Base-by-base conservation (phyloP, 2,113 vertebrate species). In the Dermatemys mawii region DNA sequence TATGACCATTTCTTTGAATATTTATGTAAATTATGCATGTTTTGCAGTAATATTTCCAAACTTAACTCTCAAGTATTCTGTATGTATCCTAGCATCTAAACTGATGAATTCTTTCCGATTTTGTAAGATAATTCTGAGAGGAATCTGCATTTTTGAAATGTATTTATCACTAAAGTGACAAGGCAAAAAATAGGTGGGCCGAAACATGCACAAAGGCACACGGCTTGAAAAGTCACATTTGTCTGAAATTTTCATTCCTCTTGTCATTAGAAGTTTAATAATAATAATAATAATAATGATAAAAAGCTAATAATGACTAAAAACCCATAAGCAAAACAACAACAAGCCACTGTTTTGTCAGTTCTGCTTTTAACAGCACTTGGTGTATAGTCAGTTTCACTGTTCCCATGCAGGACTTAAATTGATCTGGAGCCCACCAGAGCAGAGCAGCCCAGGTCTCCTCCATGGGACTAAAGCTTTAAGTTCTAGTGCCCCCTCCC, bases 151-250 rank as follows among this genome's bases (percentile, higher is more conserved):
- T 76, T 76, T 41, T 87, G 63, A 70, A 70, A 70, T 22, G 11
- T 48, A 2, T 11, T 88, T 91, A 3, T 1, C 12, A 19, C 16
- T 0, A 0, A 88, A n/a, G 44, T 7, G 49, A 6, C 78, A 35
- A 32, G 63, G 90, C 70, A 4, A 0, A 6, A 1, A 2, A 0
- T 3, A 11, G 24, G 10, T 8, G 46, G n/a, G 10, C 14, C 87
- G 87, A 11, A 19, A 75, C 78, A 32, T 46, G 29, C 41, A 53
- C 60, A 4, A 35, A 11, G 8, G 6, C 32, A 41, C 80, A 80
- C 79, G 86, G 5, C 8, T 26, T 88, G 21, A 0, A 57, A 76
- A 17, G 49, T 7, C 60, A 63, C 49, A 10, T 46, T 22, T 29
- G 26, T 41, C n/a, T 38, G 63, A 26, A 78, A 21, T 51, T n/a